Evolutionary conservation across 1,140 invertebrate genomes (phyloP).

Genomic region (Parapsyche elsis): DNA sequence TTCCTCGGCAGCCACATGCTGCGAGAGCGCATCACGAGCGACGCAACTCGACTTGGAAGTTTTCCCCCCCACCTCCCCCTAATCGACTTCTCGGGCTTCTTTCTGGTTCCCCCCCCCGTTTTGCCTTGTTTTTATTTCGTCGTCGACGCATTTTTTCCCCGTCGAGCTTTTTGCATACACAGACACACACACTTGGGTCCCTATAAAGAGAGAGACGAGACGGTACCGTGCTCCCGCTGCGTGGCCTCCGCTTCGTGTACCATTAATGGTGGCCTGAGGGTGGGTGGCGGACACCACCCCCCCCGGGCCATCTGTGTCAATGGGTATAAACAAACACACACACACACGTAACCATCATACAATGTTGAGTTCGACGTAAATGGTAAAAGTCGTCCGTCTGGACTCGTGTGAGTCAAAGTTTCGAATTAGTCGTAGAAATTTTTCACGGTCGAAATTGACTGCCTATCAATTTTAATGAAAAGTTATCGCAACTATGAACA

Average conservation of each 20-base stretch:
- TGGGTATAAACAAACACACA: slow-evolving; percentile 7
- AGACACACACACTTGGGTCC: background rate
- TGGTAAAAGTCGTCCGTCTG: too few species aligned
- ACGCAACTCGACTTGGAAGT: background rate
- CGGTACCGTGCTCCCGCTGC: slow-evolving; percentile 9
- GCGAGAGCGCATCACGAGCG: slow-evolving; percentile 8
- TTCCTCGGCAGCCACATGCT: slow-evolving; percentile 22
- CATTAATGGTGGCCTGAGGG: slow-evolving; percentile 15
- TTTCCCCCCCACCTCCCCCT: background rate
- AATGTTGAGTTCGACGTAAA: too few species aligned
- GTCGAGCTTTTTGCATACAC: background rate
- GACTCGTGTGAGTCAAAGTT: too few species aligned
- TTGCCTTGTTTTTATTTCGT: background rate
- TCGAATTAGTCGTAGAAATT: too few species aligned
- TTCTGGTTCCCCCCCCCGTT: background rate
- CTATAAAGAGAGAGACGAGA: background rate
- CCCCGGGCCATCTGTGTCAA: background rate
- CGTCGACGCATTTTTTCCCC: background rate
- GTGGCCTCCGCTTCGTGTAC: background rate
- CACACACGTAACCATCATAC: background rate
- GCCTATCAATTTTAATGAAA: too few species aligned
- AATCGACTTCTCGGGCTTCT: background rate
- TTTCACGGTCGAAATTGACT: too few species aligned
- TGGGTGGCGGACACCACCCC: background rate
- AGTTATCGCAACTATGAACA: too few species aligned